These are phyloP conservation scores for Setophaga kirtlandii DNA, from an alignment of 2,113 vertebrate genomes.

Conservation along the genomic window DNA sequence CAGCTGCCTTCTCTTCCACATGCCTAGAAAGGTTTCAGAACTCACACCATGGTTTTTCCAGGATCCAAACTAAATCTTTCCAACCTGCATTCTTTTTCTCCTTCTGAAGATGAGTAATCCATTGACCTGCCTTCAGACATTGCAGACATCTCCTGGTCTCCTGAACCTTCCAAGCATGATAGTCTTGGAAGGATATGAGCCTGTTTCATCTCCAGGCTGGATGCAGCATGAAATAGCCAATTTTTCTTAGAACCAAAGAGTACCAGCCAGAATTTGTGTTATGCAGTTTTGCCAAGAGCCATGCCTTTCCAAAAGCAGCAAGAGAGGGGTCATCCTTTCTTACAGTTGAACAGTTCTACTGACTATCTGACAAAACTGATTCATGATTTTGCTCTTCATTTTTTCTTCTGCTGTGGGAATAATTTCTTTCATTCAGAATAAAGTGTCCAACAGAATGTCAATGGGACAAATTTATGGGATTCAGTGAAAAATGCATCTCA, in stretches of 20 bases:
- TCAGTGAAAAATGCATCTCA: neutral
- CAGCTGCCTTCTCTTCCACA: neutral
- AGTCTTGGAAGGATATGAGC: neutral
- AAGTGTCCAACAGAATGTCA: neutral
- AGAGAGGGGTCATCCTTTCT: neutral
- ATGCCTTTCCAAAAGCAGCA: neutral
- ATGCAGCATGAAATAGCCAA: neutral
- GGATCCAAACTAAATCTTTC: neutral
- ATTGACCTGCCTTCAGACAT: neutral
- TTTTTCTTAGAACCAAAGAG: neutral
- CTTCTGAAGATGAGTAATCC: fast-evolving
- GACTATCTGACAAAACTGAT: neutral
- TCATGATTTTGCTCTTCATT: neutral
- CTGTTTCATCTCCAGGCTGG: neutral
- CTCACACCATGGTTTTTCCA: neutral
- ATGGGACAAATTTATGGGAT: neutral
- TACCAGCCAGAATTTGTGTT: neutral
- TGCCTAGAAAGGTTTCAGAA: neutral
- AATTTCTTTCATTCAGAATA: neutral
- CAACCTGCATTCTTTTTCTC: neutral
- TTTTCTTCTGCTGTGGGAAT: neutral
- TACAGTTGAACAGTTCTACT: neutral
- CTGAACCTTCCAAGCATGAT: neutral
- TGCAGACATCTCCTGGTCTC: neutral
- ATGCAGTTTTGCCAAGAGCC: neutral